Evolutionary conservation across 1,140 invertebrate species (phyloP).

Genomic region (Piezodorus guildinii): DNA sequence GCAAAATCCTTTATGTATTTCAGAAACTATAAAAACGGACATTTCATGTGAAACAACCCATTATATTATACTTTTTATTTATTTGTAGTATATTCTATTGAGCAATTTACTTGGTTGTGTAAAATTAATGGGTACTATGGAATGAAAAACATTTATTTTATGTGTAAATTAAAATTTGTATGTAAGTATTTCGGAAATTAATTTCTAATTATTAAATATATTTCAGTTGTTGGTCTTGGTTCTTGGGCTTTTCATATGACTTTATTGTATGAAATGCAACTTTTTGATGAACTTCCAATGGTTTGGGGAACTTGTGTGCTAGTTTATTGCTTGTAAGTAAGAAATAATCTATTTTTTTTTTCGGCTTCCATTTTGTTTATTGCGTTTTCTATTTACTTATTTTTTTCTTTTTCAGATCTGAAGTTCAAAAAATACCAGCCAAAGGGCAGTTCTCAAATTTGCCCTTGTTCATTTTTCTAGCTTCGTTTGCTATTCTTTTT

Average conservation of each 20-base stretch:
- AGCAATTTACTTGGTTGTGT: no score
- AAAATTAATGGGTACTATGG: no score
- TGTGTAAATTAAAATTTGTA: background rate
- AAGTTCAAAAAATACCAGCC: constrained; percentile 20
- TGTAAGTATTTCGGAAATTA: background rate
- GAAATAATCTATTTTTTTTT: background rate
- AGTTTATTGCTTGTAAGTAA: constrained; percentile 30
- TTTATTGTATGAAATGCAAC: constrained; percentile 31
- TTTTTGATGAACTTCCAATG: constrained; percentile 32
- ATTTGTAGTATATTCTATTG: no score
- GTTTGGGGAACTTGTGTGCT: constrained; percentile 30
- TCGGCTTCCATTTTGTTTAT: background rate
- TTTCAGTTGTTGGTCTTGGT: constrained; percentile 30
- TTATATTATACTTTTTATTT: no score
- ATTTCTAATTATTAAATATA: background rate
- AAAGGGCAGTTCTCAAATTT: constrained; percentile 24
- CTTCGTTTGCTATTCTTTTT: constrained; percentile 24
- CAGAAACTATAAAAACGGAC: no score
- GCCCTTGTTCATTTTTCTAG: constrained; percentile 22
- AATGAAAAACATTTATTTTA: no score
- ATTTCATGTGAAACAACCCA: no score
- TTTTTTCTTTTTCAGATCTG: constrained; percentile 19
- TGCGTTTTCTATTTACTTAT: background rate
- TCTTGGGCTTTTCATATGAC: constrained; percentile 32
- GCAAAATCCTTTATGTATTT: no score